Percentiles rank a stretch among this genome's conserved stretches.
Conservation (phyloP, 2,113 vertebrate genomes). For the Empidonax traillii region DNA sequence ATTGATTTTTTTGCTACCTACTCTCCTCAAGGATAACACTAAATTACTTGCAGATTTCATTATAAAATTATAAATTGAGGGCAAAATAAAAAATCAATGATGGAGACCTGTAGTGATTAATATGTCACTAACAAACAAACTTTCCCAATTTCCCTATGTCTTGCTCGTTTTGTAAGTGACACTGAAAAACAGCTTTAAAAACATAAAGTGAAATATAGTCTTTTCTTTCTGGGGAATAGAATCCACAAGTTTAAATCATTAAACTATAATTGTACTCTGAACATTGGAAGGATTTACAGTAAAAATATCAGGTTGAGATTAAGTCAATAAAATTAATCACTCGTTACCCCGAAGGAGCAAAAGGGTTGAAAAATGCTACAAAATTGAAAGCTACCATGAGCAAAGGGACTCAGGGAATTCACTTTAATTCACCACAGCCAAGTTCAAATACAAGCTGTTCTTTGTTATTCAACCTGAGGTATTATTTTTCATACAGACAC, state of each 20-base stretch:
- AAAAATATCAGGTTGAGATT: constrained; percentile 68
- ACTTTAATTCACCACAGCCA: constrained; percentile 44
- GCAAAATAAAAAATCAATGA: not conserved
- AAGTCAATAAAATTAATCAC: constrained; percentile 72
- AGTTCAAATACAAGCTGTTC: constrained; percentile 72
- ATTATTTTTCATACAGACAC: constrained; percentile 40
- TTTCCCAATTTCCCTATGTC: not conserved
- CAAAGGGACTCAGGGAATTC: constrained; percentile 51
- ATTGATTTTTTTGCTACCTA: not conserved
- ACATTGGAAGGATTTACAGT: constrained; percentile 59
- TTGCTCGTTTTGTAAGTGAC: not conserved
- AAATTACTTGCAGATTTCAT: constrained; percentile 3
- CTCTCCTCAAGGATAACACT: not conserved
- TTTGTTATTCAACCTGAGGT: constrained; percentile 62
- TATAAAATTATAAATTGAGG: constrained; percentile 5
- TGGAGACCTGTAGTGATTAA: not conserved
- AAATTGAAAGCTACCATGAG: constrained; percentile 62
- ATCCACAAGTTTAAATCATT: constrained; percentile 59
- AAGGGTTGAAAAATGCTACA: constrained; percentile 49
- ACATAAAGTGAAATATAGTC: not conserved
- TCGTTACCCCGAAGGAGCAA: constrained; percentile 37
- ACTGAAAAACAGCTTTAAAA: not conserved
- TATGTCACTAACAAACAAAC: constrained; percentile 3
- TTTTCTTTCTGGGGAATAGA: constrained; percentile 7
- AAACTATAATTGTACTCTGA: constrained; percentile 57